These are phyloP conservation scores for Pocillopora verrucosa DNA, from an alignment of 64 coral and sea anemone species.

Conservation along the genomic window DNA sequence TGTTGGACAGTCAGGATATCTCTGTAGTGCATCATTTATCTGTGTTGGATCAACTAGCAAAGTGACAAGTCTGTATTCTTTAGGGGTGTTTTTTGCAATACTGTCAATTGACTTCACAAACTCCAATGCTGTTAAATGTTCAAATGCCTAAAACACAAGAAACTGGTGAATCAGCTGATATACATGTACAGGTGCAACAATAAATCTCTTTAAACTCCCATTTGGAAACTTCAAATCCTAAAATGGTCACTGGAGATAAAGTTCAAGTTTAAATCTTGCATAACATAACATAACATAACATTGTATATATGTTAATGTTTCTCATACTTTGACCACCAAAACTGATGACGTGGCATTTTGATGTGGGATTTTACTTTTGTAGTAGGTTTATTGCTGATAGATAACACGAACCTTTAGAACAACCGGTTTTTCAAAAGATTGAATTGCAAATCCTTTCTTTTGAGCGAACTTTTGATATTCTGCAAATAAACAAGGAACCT, in stretches of 20 bases:
- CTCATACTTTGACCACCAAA: no score
- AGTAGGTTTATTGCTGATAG: no score
- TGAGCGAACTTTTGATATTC: constrained; percentile 94
- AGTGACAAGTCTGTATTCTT: constrained; percentile 82
- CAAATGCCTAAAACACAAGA: constrained; percentile 84
- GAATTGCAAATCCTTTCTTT: constrained; percentile 74
- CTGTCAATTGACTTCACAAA: constrained; percentile 89
- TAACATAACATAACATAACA: no score
- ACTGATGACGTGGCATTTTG: no score
- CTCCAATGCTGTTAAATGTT: constrained; percentile 91
- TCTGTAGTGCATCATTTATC: constrained; percentile 78
- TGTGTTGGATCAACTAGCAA: constrained; percentile 79
- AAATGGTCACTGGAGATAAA: no score
- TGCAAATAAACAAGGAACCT: constrained; percentile 27
- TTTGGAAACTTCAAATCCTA: no score
- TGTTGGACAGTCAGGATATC: constrained; percentile 90
- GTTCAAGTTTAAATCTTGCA: no score
- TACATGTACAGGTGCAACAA: not conserved
- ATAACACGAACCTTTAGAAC: constrained; percentile 85
- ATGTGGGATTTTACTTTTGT: no score
- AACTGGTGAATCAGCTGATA: not conserved
- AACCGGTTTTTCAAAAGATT: constrained; percentile 93
- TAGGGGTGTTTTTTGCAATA: constrained; percentile 66
- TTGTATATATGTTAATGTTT: no score
- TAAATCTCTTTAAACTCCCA: no score